Conservation (phyloP, 2,888 invertebrate genomes). For the Ornithoptera priamus region DNA sequence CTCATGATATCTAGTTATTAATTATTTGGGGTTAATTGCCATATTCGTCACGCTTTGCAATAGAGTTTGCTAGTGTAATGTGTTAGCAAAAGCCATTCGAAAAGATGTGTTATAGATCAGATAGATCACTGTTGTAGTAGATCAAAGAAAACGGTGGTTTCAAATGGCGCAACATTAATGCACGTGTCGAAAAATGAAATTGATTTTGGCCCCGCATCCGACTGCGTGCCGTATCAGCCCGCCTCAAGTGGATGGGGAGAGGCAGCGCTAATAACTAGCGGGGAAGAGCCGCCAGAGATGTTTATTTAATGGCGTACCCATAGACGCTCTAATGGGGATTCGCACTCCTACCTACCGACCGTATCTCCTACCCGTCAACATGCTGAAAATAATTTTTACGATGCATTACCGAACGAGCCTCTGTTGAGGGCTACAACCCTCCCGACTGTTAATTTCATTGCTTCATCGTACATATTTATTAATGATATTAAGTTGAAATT, state of each 20-base stretch:
- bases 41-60: too few species aligned
- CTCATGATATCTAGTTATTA: too few species aligned
- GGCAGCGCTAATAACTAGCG: conserved; percentile 75
- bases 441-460: conserved; percentile 12
- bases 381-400: conserved; percentile 43
- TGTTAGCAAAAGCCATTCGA: too few species aligned
- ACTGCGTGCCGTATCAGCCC: conserved; percentile 76
- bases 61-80: too few species aligned
- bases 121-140: not conserved
- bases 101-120: too few species aligned
- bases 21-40: too few species aligned
- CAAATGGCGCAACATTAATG: conserved; percentile 68
- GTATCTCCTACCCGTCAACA: conserved; percentile 38
- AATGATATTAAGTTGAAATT: conserved; percentile 14
- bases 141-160: conserved; percentile 48
- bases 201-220: conserved; percentile 72
- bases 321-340: conserved; percentile 74
- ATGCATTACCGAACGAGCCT: conserved; percentile 34
- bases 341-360: conserved; percentile 40
- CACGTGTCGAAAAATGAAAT: conserved; percentile 79
- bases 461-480: conserved; percentile 13
- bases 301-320: conserved; percentile 78
- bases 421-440: conserved; percentile 20
- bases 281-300: conserved; percentile 69
- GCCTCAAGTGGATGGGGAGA: conserved; percentile 71